phyloP scores from a whole-genome alignment of 2,888 invertebrate genomes.

The Melinopterus prodromus region DNA sequence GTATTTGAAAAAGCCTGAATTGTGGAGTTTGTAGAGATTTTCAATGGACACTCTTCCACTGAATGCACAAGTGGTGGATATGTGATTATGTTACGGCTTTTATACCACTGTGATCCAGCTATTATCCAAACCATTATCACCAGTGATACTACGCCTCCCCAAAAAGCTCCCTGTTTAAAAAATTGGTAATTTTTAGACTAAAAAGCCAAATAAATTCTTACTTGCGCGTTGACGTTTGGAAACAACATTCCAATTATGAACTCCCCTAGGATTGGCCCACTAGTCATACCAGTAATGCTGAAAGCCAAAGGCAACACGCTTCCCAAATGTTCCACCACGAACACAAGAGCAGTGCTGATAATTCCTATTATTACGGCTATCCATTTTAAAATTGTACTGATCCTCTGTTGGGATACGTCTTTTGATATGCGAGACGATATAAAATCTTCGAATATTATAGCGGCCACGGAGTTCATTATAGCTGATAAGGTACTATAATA shows the following conservation, averaged over 20 bases:
- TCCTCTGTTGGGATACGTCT: constrained; percentile 62
- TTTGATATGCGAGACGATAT: constrained; percentile 65
- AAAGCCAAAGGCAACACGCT: constrained; percentile 71
- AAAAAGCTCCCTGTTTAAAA: constrained; percentile 53
- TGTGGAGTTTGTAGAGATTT: constrained; percentile 20
- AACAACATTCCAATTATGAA: constrained; percentile 72
- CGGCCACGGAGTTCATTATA: constrained; percentile 69
- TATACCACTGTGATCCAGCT: constrained; percentile 50
- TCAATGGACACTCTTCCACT: constrained; percentile 40
- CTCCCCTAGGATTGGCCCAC: constrained; percentile 70
- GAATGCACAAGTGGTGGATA: constrained; percentile 51
- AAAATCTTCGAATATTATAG: constrained; percentile 72
- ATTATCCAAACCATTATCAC: constrained; percentile 48
- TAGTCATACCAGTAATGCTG: constrained; percentile 69
- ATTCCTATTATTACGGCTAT: constrained; percentile 64
- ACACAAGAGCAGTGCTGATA: constrained; percentile 76
- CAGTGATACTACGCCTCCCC: constrained; percentile 38
- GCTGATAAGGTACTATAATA: constrained; percentile 68
- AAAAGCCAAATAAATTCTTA: constrained; percentile 43
- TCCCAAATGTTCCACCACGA: constrained; percentile 70
- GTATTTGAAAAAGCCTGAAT: not conserved
- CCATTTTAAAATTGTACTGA: constrained; percentile 68
- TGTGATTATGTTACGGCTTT: constrained; percentile 20
- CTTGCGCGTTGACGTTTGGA: constrained; percentile 67
- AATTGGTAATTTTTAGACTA: constrained; percentile 53